Evolutionary conservation across 2,888 invertebrate species (phyloP).

Genomic region (Tolmerus cingulatus): DNA sequence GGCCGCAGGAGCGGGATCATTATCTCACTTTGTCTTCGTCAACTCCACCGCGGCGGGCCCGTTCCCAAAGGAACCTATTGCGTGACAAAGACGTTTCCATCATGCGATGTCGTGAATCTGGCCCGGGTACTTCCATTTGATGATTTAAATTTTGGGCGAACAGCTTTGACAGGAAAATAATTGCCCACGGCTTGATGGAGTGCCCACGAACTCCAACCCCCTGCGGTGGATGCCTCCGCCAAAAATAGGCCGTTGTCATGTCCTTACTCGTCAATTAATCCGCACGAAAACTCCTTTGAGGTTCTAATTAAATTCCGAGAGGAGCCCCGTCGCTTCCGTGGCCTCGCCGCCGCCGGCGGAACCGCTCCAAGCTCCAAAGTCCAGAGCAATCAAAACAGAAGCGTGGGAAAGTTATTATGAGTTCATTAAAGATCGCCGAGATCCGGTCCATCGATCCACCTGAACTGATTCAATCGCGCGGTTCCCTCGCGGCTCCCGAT

Average conservation of each 20-base stretch:
- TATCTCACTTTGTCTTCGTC: conserved; percentile 35
- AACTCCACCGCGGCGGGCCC: neutral
- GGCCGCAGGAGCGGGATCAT: neutral
- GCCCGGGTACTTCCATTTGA: conserved; percentile 11
- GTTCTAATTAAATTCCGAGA: conserved; percentile 13
- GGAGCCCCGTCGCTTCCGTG: neutral
- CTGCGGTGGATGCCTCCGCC: neutral
- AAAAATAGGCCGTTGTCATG: conserved; percentile 15
- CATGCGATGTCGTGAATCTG: conserved; percentile 19
- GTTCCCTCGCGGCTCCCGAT: neutral
- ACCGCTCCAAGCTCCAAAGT: neutral
- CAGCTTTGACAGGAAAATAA: conserved; percentile 30
- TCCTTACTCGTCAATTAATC: conserved; percentile 5
- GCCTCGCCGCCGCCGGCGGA: neutral
- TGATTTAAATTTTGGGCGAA: conserved; percentile 34
- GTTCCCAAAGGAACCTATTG: neutral
- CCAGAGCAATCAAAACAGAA: neutral
- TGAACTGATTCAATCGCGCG: neutral
- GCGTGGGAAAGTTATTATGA: conserved; percentile 12
- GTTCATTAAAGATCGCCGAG: neutral
- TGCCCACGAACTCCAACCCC: conserved; percentile 6
- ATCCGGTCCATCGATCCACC: neutral
- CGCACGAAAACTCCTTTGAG: neutral
- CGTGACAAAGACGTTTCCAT: conserved; percentile 38
- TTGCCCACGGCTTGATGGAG: conserved; percentile 28